phyloP scores from a whole-genome alignment of 2,888 invertebrate species.

The Urechis unicinctus region DNA sequence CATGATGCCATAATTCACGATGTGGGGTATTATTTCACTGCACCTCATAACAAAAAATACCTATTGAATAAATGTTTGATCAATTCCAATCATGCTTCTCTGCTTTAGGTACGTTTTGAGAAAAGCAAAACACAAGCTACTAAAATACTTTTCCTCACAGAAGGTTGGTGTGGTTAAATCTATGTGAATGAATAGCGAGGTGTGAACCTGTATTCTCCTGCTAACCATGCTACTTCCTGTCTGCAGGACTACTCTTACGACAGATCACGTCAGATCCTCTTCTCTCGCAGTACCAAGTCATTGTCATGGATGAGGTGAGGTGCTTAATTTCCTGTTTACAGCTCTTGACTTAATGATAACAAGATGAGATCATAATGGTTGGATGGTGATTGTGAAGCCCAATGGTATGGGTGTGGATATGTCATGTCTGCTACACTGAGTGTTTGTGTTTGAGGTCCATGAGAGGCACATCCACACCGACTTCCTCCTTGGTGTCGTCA shows the following conservation, averaged over 20 bases:
- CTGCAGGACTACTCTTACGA: slow-evolving; percentile 50
- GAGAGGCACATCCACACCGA: slow-evolving; percentile 54
- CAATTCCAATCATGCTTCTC: slow-evolving; percentile 6
- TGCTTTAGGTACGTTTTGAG: slow-evolving; percentile 76
- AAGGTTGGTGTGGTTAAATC: too few relatives aligned
- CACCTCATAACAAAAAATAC: too few relatives aligned
- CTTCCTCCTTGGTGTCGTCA: slow-evolving; percentile 78
- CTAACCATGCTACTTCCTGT: not conserved
- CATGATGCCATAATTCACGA: too few relatives aligned
- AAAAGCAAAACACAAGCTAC: slow-evolving; percentile 80
- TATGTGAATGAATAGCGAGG: too few relatives aligned
- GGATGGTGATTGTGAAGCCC: too few relatives aligned
- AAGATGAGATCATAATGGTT: too few relatives aligned
- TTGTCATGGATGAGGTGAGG: slow-evolving; percentile 85
- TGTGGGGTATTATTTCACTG: too few relatives aligned
- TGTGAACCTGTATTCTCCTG: not conserved
- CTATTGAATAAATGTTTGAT: not conserved
- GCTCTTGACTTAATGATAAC: too few relatives aligned
- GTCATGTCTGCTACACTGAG: not conserved
- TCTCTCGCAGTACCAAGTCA: slow-evolving; percentile 74
- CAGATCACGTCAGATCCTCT: slow-evolving; percentile 76
- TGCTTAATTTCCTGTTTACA: too few relatives aligned
- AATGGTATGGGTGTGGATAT: not conserved
- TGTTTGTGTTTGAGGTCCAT: slow-evolving; percentile 13
- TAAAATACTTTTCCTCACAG: slow-evolving; percentile 90